phyloP scores from a whole-genome alignment of 2,113 vertebrate species.

The Cynopterus brachyotis region DNA sequence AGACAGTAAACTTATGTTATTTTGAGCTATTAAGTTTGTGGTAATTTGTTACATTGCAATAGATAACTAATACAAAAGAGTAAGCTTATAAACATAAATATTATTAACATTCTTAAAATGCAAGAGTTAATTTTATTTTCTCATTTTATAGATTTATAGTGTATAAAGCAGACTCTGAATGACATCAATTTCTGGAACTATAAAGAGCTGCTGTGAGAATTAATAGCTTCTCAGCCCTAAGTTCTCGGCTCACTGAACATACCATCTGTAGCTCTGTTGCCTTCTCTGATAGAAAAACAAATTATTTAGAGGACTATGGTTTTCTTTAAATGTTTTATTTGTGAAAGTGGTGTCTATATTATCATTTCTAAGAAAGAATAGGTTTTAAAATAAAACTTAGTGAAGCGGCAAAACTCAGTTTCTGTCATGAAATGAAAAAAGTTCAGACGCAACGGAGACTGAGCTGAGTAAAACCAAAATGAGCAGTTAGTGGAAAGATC shows the following conservation, averaged over 20 bases:
- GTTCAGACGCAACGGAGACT: background rate
- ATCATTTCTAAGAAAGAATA: conserved; percentile 52
- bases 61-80: background rate
- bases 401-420: conserved; percentile 21
- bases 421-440: conserved; percentile 24
- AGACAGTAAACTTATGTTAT: background rate
- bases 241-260: conserved; percentile 46
- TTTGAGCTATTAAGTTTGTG: background rate
- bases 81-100: background rate
- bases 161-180: conserved; percentile 22
- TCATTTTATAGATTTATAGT: conserved; percentile 45
- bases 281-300: conserved; percentile 62
- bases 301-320: conserved; percentile 42
- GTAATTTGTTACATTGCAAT: background rate
- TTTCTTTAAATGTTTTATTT: conserved; percentile 54
- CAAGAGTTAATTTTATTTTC: conserved; percentile 37
- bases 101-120: conserved; percentile 33
- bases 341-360: conserved; percentile 37
- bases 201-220: conserved; percentile 53
- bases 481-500: background rate
- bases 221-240: conserved; percentile 12
- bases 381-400: conserved; percentile 61
- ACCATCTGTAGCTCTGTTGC: conserved; percentile 46
- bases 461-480: conserved; percentile 2
- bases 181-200: conserved; percentile 28